Conservation (phyloP, 2,797 vertebrate genomes). For the Eupleurogrammus muticus region DNA sequence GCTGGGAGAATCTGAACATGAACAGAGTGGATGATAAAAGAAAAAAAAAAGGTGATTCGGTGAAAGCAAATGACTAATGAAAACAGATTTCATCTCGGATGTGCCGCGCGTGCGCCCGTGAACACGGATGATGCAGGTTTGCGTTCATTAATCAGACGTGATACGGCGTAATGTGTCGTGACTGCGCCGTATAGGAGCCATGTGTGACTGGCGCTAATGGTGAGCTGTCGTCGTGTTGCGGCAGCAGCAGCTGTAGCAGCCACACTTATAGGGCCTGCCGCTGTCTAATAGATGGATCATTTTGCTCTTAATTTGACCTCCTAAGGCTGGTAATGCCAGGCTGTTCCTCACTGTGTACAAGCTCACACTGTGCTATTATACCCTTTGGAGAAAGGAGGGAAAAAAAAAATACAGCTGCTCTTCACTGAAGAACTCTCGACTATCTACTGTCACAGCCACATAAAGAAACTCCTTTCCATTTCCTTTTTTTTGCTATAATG, state of each 20-base stretch:
- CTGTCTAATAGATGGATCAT: constrained; percentile 82
- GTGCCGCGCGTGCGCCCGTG: constrained; percentile 8
- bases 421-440: constrained; percentile 64
- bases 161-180: constrained; percentile 50
- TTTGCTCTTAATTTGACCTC: constrained; percentile 83
- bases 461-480: constrained; percentile 17
- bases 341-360: constrained; percentile 69
- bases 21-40: constrained; percentile 15
- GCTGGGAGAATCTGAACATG: neutral
- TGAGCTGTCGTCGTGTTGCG: constrained; percentile 55
- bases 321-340: constrained; percentile 77
- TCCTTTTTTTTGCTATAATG: constrained; percentile 7
- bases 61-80: constrained; percentile 16
- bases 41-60: constrained; percentile 8
- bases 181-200: constrained; percentile 60
- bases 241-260: constrained; percentile 73
- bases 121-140: constrained; percentile 23
- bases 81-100: constrained; percentile 64
- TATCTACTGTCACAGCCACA: constrained; percentile 30
- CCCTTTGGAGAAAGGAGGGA: constrained; percentile 40
- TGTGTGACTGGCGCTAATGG: constrained; percentile 64
- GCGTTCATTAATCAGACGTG: constrained; percentile 51
- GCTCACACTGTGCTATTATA: constrained; percentile 70
- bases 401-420: constrained; percentile 67
- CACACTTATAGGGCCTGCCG: constrained; percentile 75